Evolutionary conservation across 2,113 vertebrate species (phyloP).

Genomic region (Prionailurus viverrinus): DNA sequence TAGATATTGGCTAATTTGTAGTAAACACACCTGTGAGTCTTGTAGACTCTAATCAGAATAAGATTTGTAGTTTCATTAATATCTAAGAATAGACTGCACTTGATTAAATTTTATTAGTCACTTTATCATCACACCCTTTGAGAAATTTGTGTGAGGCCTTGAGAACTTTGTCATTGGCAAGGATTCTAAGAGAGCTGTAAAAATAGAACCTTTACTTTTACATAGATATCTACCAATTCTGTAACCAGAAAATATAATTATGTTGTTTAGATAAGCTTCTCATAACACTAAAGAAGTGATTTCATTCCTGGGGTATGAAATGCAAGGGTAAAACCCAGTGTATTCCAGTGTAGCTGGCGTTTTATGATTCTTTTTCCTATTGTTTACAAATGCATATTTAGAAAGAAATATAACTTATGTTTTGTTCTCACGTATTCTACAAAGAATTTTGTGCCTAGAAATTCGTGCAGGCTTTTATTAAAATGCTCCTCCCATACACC

Average conservation of each 20-base stretch:
- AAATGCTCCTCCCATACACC: not conserved
- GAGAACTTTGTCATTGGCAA: constrained; percentile 40
- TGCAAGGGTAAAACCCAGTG: not conserved
- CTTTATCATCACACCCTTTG: constrained; percentile 48
- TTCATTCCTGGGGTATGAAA: not conserved
- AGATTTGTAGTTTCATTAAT: constrained; percentile 40
- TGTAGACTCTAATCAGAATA: constrained; percentile 38
- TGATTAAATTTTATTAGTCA: constrained; percentile 64
- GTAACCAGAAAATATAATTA: not conserved
- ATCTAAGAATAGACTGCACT: not conserved
- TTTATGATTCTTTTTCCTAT: not conserved
- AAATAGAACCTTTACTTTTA: not conserved
- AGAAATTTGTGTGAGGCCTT: not conserved
- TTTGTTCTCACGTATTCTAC: not conserved
- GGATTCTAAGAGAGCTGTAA: not conserved
- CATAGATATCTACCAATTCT: not conserved
- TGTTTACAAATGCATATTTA: not conserved
- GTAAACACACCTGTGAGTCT: not conserved
- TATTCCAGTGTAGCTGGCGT: not conserved
- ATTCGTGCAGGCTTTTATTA: constrained; percentile 22
- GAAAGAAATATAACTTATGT: not conserved
- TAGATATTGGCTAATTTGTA: not conserved
- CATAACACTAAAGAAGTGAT: not conserved
- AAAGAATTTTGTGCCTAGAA: constrained; percentile 8
- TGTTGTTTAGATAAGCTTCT: not conserved